Percentiles rank a stretch among this genome's conserved stretches.
These are phyloP conservation scores for Onthophagus sagittarius DNA, from an alignment of 2,888 invertebrate genomes.

Conservation along the genomic window DNA sequence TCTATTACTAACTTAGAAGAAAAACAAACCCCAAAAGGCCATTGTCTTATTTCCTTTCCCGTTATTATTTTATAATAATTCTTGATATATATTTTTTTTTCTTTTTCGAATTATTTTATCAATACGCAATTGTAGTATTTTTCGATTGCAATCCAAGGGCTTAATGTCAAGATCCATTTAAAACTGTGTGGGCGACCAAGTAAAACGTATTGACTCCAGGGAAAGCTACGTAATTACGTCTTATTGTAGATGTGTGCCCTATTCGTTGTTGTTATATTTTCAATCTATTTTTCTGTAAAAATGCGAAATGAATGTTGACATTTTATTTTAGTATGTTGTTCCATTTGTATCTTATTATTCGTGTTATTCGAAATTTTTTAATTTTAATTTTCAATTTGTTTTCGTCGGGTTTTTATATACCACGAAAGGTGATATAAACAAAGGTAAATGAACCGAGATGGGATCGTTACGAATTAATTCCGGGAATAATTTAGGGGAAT, in stretches of 20 bases:
- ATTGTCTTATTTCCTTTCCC: too few relatives aligned
- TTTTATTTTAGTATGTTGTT: background rate
- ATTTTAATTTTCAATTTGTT: too few relatives aligned
- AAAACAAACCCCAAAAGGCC: too few relatives aligned
- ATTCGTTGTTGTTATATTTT: background rate
- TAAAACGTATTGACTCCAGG: background rate
- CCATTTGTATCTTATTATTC: too few relatives aligned
- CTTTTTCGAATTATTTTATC: too few relatives aligned
- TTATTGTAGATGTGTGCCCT: slow-evolving; percentile 1
- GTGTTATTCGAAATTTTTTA: too few relatives aligned
- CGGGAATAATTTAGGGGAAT: background rate
- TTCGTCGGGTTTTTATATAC: too few relatives aligned
- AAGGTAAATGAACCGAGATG: too few relatives aligned
- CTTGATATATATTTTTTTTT: too few relatives aligned
- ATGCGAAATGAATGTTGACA: background rate
- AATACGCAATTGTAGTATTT: background rate
- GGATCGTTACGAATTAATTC: background rate
- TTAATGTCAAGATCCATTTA: background rate
- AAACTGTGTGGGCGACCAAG: background rate
- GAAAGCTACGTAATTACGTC: slow-evolving; percentile 5
- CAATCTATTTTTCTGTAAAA: background rate
- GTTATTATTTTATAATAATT: too few relatives aligned
- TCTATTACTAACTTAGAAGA: too few relatives aligned
- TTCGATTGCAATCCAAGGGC: background rate
- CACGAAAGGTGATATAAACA: too few relatives aligned